Base-by-base conservation (phyloP, 2,113 vertebrate genomes). In the Syrmaticus mikado region DNA sequence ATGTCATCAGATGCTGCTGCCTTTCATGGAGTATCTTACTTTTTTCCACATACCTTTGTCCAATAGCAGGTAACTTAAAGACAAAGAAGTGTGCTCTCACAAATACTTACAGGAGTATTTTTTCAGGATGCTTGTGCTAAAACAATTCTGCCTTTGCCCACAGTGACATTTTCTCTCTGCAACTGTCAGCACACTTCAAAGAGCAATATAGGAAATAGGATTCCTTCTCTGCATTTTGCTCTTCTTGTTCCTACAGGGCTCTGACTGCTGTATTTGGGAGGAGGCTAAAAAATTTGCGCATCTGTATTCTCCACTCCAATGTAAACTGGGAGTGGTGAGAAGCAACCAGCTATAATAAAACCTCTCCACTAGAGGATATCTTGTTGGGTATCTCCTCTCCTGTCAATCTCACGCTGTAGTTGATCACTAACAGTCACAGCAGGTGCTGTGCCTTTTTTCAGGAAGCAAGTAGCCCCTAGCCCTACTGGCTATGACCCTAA, bases 261-360 rank as follows among this genome's bases (percentile, higher is more conserved):
- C 17, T 48, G 9, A 16, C 18, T 78, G 32, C 17, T 78, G 22
- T 8, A 7, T 7, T 72, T 46, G 20, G 10, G 7, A 19, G 19
- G 11, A 67, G 13, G 1, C 6, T 18, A 36, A 60, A 65, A 34
- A 57, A 21, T 21, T 58, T n/a, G 60, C 24, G 22, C 43, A 24
- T 66, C 43, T n/a, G 48, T 12, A 9, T 2, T 46, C 7, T 76
- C 3, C 38, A 19, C 6, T 2, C 2, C 5, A 66, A 64, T 62
- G 34, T 50, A 19, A 65, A 60, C 11, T 0, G 0, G 38, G 14
- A 68, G 4, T 15, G 19, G 18, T 74, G 10, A 84, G 8, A 78
- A 34, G 2, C 40, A 22, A 75, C 64, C 61, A 52, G 12, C 4
- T 73, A 34, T 57, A 76, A 36, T 80, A 57, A 41, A 10, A 16